Percentiles rank a stretch among this genome's conserved stretches.
Conservation (phyloP, 2,113 vertebrate genomes). For the Himantopus leucocephalus region DNA sequence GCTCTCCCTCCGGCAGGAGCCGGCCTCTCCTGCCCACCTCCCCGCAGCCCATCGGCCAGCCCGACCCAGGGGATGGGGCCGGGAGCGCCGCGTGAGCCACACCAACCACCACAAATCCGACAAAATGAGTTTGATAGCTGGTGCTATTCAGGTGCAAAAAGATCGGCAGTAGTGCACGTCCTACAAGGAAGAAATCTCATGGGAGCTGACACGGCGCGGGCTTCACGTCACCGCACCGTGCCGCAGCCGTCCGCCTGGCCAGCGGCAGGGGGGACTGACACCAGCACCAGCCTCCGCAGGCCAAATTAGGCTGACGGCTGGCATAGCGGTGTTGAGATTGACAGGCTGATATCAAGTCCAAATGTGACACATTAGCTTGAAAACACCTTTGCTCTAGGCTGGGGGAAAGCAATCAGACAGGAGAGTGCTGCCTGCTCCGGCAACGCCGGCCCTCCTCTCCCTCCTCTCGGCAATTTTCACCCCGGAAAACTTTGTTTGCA, state of each 20-base stretch:
- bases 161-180: not conserved
- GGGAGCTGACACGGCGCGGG: not conserved
- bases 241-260: not conserved
- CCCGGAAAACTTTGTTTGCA: not conserved
- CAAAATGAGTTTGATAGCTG: not conserved
- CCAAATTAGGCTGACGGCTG: fast-evolving
- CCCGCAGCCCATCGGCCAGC: not conserved
- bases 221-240: fast-evolving
- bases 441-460: not conserved
- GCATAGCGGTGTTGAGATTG: fast-evolving
- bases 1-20: not conserved
- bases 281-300: not conserved
- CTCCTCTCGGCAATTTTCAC: not conserved
- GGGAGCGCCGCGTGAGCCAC: not conserved
- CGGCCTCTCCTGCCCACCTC: not conserved
- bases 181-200: not conserved
- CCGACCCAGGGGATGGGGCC: not conserved
- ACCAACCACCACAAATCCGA: fast-evolving
- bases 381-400: not conserved
- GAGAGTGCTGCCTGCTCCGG: not conserved
- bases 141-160: not conserved
- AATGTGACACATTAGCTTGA: not conserved
- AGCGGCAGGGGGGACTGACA: fast-evolving
- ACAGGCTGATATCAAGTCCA: not conserved
- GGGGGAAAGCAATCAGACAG: not conserved